These are phyloP conservation scores for Cynopterus sphinx DNA, from an alignment of 2,797 vertebrate genomes.

Conservation along the genomic window DNA sequence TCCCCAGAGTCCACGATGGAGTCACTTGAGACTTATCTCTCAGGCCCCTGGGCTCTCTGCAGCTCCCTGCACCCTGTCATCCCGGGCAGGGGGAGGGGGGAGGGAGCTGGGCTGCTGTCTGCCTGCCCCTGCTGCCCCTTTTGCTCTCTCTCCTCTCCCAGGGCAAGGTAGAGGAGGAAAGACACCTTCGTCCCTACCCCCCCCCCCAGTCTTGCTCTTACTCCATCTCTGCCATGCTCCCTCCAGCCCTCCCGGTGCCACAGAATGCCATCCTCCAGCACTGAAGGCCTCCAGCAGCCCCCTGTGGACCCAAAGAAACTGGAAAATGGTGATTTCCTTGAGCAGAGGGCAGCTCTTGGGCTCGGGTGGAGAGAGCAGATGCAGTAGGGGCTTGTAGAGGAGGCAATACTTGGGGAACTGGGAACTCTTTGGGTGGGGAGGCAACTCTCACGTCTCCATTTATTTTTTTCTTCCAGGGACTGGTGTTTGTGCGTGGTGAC, in stretches of 20 bases:
- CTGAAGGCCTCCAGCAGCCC: not conserved
- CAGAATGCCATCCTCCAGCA: not conserved
- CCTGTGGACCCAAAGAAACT: not conserved
- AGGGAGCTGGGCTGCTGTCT: not conserved
- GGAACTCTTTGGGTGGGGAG: not conserved
- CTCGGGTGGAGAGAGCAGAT: not conserved
- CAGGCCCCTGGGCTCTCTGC: not conserved
- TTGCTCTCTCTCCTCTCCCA: not conserved
- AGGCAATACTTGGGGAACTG: not conserved
- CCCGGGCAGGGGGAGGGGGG: not conserved
- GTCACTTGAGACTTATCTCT: not conserved
- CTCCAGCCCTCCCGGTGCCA: not conserved
- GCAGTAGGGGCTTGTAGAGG: not conserved
- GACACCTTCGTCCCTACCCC: not conserved
- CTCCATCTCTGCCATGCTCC: not conserved
- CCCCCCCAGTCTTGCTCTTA: not conserved
- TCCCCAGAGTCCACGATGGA: not conserved
- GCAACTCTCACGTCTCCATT: not conserved
- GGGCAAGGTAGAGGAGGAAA: not conserved
- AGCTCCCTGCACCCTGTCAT: not conserved
- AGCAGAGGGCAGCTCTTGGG: not conserved
- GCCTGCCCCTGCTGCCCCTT: not conserved
- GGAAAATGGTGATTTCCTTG: not conserved
- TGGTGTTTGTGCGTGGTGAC: not conserved
- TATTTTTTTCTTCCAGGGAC: conserved; percentile 31